phyloP scores from a whole-genome alignment of 2,797 vertebrate genomes.

The Schizopygopsis malacanthus region DNA sequence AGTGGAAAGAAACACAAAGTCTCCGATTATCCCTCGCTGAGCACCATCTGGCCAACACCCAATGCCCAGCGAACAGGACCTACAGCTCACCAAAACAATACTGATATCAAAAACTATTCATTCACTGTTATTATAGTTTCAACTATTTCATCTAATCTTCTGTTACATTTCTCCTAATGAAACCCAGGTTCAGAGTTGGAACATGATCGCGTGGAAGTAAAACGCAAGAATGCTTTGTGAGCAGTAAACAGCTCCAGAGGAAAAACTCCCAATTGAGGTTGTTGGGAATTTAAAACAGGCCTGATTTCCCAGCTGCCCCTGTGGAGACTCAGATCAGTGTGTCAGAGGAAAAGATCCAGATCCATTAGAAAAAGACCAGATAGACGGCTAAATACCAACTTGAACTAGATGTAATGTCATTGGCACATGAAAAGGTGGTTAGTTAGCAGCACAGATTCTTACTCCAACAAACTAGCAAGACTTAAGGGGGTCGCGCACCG shows the following conservation, averaged over 20 bases:
- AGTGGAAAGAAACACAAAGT: slow-evolving; percentile 78
- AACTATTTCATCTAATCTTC: slow-evolving; percentile 27
- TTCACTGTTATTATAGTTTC: background rate
- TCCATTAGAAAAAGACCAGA: slow-evolving; percentile 29
- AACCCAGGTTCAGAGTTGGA: slow-evolving; percentile 59
- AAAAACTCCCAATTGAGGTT: slow-evolving; percentile 61
- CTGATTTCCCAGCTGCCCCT: slow-evolving; percentile 60
- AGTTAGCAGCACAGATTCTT: background rate
- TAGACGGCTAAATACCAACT: background rate
- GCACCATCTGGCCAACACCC: slow-evolving; percentile 59
- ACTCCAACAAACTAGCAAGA: background rate
- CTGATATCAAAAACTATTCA: background rate
- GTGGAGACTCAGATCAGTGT: slow-evolving; percentile 64
- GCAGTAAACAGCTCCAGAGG: slow-evolving; percentile 75
- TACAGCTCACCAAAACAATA: background rate
- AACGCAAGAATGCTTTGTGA: slow-evolving; percentile 67
- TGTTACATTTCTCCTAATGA: slow-evolving; percentile 54
- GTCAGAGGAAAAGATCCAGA: slow-evolving; percentile 52
- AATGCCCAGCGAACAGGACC: background rate
- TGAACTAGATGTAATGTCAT: background rate
- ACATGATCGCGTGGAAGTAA: slow-evolving; percentile 57
- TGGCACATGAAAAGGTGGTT: background rate
- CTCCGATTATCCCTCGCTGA: slow-evolving; percentile 62
- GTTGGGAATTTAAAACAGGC: slow-evolving; percentile 75
- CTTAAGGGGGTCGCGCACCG: background rate